Conservation (phyloP, 2,888 invertebrate species). For the Epinotia demarniana region DNA sequence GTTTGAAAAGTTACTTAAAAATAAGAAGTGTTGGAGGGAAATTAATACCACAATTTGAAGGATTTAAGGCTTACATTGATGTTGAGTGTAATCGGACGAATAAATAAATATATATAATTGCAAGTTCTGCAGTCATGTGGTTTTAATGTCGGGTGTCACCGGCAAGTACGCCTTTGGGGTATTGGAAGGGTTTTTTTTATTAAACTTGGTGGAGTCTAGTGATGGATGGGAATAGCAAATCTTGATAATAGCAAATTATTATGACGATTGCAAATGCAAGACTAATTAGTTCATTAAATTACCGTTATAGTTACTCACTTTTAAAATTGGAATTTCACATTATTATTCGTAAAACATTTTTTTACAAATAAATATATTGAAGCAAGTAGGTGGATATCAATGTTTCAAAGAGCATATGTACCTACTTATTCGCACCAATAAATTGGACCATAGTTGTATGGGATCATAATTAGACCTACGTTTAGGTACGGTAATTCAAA, state of each 20-base stretch:
- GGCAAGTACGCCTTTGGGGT: constrained; percentile 64
- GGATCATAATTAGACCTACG: no score
- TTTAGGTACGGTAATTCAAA: no score
- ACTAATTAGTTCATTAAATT: no score
- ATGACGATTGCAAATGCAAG: no score
- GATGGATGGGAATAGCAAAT: neutral
- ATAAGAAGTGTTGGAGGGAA: constrained; percentile 82
- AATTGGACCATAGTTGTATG: no score
- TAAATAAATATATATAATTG: constrained; percentile 75
- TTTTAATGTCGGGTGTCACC: constrained; percentile 69
- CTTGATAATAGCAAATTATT: neutral
- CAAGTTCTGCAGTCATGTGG: constrained; percentile 62
- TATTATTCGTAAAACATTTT: no score
- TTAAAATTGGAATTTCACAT: no score
- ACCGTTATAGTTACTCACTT: no score
- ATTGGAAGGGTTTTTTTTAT: constrained; percentile 33
- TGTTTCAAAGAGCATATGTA: no score
- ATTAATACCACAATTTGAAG: constrained; percentile 83
- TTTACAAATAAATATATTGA: no score
- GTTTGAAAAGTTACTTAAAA: constrained; percentile 67
- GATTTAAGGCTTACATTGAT: constrained; percentile 81
- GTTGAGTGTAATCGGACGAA: constrained; percentile 78
- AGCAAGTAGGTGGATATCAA: no score
- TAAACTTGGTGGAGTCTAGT: neutral
- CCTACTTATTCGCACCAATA: no score